Percentiles rank a stretch among this genome's conserved stretches.
phyloP scores from a whole-genome alignment of 1,140 invertebrate species.

The Ridgeia piscesae region DNA sequence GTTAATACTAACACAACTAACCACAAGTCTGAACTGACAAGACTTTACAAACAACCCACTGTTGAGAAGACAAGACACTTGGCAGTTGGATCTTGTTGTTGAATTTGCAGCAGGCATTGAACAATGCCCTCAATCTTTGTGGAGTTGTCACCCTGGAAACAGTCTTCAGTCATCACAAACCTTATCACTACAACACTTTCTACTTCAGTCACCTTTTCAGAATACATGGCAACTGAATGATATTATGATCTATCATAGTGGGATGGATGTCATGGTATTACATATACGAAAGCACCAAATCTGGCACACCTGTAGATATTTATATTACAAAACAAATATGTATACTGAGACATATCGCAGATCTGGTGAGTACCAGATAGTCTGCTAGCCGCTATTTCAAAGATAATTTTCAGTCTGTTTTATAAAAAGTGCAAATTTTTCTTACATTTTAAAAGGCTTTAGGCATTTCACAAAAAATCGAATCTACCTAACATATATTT shows the following conservation, averaged over 20 bases:
- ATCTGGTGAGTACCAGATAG: no score
- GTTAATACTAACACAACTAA: neutral
- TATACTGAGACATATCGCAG: no score
- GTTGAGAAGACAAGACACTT: slow-evolving; percentile 77
- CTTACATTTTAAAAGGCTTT: neutral
- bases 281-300: neutral
- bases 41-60: slow-evolving; percentile 51
- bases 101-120: slow-evolving; percentile 64
- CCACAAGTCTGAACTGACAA: neutral
- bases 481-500: no score
- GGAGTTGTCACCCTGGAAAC: slow-evolving; percentile 61
- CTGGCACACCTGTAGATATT: no score
- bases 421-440: neutral
- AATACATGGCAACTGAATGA: neutral
- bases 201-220: neutral
- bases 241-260: neutral
- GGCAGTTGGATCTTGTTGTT: slow-evolving; percentile 61
- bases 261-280: neutral
- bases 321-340: no score
- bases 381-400: no score
- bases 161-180: neutral
- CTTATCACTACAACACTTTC: neutral
- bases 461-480: slow-evolving; percentile 15
- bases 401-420: neutral
- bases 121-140: slow-evolving; percentile 75